phyloP scores from a whole-genome alignment of 1,140 invertebrate genomes.

The Drosophila burlai region DNA sequence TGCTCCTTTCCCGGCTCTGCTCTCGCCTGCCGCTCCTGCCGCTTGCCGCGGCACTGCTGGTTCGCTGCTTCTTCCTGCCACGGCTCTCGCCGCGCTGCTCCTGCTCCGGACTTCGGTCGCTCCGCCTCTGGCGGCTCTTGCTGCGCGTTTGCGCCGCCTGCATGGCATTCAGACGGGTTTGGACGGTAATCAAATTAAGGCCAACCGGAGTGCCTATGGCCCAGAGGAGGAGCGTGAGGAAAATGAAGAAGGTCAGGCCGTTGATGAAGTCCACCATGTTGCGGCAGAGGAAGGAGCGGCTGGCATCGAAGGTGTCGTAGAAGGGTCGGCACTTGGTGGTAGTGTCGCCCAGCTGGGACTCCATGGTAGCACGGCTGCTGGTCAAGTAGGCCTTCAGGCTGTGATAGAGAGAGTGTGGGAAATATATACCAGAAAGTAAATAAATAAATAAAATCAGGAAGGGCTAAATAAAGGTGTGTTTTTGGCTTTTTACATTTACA shows the following conservation, averaged over 20 bases:
- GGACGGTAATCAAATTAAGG: slow-evolving; percentile 78
- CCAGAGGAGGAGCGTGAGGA: slow-evolving; percentile 84
- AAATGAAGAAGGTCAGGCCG: slow-evolving; percentile 87
- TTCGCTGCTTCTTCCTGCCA: slow-evolving; percentile 47
- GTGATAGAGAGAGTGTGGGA: not conserved
- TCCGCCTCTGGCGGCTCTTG: slow-evolving; percentile 48
- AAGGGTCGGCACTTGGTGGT: slow-evolving; percentile 90
- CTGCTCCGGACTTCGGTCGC: slow-evolving; percentile 52
- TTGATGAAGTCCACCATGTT: slow-evolving; percentile 90
- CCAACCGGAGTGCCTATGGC: slow-evolving; percentile 83
- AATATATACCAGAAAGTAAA: not conserved
- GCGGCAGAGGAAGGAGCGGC: slow-evolving; percentile 89
- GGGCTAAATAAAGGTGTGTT: not conserved
- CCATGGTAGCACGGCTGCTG: slow-evolving; percentile 89
- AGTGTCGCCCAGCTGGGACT: slow-evolving; percentile 87
- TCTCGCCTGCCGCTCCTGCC: slow-evolving; percentile 48
- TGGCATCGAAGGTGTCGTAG: slow-evolving; percentile 89
- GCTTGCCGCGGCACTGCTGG: slow-evolving; percentile 51
- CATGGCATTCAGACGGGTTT: slow-evolving; percentile 71
- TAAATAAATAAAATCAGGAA: not conserved
- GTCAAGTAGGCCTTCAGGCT: slow-evolving; percentile 88
- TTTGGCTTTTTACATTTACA: not conserved
- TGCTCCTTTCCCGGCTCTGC: slow-evolving; percentile 65
- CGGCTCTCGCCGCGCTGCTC: slow-evolving; percentile 37
- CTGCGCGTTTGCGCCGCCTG: slow-evolving; percentile 53